phyloP scores from a whole-genome alignment of 2,888 invertebrate species.

The Phorcus lineatus region DNA sequence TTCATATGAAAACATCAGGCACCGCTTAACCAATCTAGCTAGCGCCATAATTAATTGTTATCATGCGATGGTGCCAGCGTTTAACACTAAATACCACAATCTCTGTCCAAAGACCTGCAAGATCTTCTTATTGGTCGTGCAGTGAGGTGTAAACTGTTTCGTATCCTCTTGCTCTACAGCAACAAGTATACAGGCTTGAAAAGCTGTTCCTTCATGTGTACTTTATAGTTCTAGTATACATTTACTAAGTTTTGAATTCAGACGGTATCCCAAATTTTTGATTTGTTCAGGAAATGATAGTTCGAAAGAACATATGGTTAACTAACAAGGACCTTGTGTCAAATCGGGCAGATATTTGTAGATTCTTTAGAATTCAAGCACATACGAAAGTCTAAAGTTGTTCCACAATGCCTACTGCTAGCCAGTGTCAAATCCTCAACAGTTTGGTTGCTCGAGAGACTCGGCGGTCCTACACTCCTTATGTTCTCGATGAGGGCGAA shows the following conservation, averaged over 20 bases:
- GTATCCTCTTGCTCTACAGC: too few relatives aligned
- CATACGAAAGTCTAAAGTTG: neutral
- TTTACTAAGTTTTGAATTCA: neutral
- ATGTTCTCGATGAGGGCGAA: neutral
- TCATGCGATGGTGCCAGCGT: neutral
- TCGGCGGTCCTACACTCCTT: neutral
- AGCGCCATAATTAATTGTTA: neutral
- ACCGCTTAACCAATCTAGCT: neutral
- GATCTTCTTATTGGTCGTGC: too few relatives aligned
- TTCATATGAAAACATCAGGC: neutral
- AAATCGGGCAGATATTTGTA: too few relatives aligned
- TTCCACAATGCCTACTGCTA: neutral
- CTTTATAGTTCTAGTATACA: neutral
- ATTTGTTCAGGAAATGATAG: too few relatives aligned
- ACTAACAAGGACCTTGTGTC: too few relatives aligned
- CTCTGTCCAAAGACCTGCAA: too few relatives aligned
- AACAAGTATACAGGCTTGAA: neutral
- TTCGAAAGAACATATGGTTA: too few relatives aligned
- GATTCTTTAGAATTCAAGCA: too few relatives aligned
- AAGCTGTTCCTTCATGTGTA: neutral
- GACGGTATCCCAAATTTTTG: too few relatives aligned
- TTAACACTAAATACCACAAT: neutral
- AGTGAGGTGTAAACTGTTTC: too few relatives aligned
- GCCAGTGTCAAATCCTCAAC: conserved; percentile 19
- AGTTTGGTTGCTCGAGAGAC: neutral